Evolutionary conservation across 2,888 invertebrate species (phyloP), one percentile per base, ranked within the genome.

Genomic region (Seira musarum): DNA sequence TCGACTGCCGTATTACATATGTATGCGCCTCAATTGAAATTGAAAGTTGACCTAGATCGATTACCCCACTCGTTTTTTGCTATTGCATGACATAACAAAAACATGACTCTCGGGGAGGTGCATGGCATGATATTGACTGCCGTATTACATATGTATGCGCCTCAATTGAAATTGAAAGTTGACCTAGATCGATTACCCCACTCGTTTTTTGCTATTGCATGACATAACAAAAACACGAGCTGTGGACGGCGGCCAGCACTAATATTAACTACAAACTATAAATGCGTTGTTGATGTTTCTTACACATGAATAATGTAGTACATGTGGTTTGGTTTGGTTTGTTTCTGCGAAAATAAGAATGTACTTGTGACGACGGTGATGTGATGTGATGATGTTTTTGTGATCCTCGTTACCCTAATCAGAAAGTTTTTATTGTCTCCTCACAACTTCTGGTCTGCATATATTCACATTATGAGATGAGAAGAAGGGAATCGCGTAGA

Each of bases 11-110:
- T 53, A 19, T 66, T 46, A 24, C 21, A 57, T 10, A 46, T 67
- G 65, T 71, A 46, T 46, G 30, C 35, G 67, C 68, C 68, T 70
- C 64, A 67, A 69, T 71, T 76, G 84, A 84, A 84, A 84, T 82
- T 82, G 82, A 84, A 84, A 84, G 84, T 84, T 84, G 84, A 82
- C 84, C 84, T 65, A 84, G 65, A 84, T 82, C 80, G 71, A 78
- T 78, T 73, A 53, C 5, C 19, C 46, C 71, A 46, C 63, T 30
- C 68, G 21, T 19, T 21, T 19, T 13, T 66, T 69, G 22, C 24
- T 40, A 6, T 15, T 49, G 67, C 22, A n/a, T n/a, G n/a, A n/a
- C n/a, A n/a, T n/a, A n/a, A n/a, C n/a, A n/a, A n/a, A n/a, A n/a
- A n/a, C n/a, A n/a, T n/a, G n/a, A n/a, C n/a, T n/a, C n/a, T n/a